These are phyloP conservation scores for Hirtodrosophila alboralis DNA, from an alignment of 2,888 invertebrate genomes.

Conservation along the genomic window DNA sequence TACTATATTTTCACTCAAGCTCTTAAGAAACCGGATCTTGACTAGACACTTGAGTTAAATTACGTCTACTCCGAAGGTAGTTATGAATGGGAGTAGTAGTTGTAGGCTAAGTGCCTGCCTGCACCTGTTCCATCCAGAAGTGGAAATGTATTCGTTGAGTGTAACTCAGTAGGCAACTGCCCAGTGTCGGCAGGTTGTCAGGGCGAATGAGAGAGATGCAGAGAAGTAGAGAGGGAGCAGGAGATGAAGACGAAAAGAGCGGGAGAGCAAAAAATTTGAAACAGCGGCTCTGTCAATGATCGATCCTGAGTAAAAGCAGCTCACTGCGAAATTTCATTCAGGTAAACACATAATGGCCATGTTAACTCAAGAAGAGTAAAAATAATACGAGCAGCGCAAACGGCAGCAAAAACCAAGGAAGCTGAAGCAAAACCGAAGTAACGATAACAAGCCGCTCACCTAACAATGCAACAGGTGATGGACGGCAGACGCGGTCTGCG, in stretches of 20 bases:
- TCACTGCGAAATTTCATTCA: constrained; percentile 52
- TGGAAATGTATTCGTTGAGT: constrained; percentile 43
- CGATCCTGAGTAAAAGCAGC: constrained; percentile 47
- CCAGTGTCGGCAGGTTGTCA: constrained; percentile 12
- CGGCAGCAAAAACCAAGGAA: constrained; percentile 33
- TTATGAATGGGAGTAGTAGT: constrained; percentile 61
- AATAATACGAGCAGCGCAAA: constrained; percentile 21
- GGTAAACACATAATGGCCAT: constrained; percentile 40
- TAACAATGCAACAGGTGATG: constrained; percentile 70
- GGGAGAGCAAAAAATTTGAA: constrained; percentile 17
- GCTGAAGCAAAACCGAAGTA: constrained; percentile 32
- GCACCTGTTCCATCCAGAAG: constrained; percentile 53
- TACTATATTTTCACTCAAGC: constrained; percentile 46
- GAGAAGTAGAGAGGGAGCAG: constrained; percentile 3
- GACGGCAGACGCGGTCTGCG: constrained; percentile 56
- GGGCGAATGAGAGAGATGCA: background rate
- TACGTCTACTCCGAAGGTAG: constrained; percentile 28
- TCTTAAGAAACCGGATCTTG: constrained; percentile 43
- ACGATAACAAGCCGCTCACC: constrained; percentile 53
- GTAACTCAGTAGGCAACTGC: constrained; percentile 34
- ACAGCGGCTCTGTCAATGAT: constrained; percentile 44
- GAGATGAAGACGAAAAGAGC: background rate
- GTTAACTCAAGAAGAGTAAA: constrained; percentile 41
- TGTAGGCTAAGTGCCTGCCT: constrained; percentile 26
- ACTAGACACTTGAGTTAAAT: constrained; percentile 45